phyloP scores from a whole-genome alignment of 2,113 vertebrate genomes.

The Panurus biarmicus region DNA sequence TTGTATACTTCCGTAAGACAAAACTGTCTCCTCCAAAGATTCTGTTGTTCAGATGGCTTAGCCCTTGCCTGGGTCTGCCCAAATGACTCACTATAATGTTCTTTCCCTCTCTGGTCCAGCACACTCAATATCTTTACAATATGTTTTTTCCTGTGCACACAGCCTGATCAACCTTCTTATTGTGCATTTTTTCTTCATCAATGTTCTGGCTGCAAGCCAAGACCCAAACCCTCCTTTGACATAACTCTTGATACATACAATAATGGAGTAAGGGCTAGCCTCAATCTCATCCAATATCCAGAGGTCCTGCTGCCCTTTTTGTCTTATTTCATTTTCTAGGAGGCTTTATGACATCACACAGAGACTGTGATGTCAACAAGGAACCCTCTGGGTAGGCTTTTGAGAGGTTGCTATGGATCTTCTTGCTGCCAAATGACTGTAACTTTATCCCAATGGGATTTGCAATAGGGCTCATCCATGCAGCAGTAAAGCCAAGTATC shows the following conservation, averaged over 20 bases:
- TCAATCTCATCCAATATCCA: background rate
- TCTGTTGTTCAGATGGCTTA: background rate
- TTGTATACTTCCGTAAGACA: background rate
- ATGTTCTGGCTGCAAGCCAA: background rate
- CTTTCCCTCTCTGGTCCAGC: background rate
- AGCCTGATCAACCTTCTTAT: background rate
- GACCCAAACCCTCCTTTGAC: background rate
- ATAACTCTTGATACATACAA: background rate
- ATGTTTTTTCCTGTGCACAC: background rate
- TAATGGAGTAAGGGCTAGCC: background rate
- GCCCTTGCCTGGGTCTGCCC: background rate
- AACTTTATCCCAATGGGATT: constrained; percentile 40
- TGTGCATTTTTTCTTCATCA: background rate
- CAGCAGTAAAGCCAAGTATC: constrained; percentile 36
- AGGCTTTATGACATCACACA: constrained; percentile 20
- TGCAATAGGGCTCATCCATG: constrained; percentile 14
- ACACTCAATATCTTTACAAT: background rate
- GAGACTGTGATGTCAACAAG: constrained; percentile 24
- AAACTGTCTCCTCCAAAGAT: background rate
- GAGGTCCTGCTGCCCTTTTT: background rate
- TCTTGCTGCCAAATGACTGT: constrained; percentile 36
- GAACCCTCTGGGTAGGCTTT: constrained; percentile 25
- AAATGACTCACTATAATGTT: background rate
- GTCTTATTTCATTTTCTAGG: background rate
- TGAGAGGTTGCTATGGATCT: constrained; percentile 13